These are phyloP conservation scores for Lochmaea capreae DNA, from an alignment of 2,888 invertebrate species.

Conservation along the genomic window DNA sequence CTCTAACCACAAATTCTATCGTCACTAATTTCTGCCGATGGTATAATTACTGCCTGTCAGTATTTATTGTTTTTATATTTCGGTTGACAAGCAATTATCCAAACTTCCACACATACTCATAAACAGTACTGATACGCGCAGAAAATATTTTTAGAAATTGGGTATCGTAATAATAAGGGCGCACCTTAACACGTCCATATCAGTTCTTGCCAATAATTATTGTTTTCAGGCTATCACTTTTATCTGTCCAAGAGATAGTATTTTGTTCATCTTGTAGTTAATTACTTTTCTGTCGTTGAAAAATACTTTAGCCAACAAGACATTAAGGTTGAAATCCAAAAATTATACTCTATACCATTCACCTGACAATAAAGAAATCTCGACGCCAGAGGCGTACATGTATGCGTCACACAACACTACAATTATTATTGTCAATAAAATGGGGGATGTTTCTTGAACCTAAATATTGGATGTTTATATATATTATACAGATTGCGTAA, in stretches of 20 bases:
- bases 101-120: neutral
- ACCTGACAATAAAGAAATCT: conserved; percentile 4
- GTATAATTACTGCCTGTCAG: neutral
- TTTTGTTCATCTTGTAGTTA: conserved; percentile 20
- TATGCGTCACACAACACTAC: neutral
- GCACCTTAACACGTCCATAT: conserved; percentile 27
- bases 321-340: conserved; percentile 9
- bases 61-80: neutral
- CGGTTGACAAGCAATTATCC: neutral
- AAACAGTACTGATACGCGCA: neutral
- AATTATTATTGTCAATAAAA: conserved; percentile 1
- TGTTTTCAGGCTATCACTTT: conserved; percentile 24
- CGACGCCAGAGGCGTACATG: conserved; percentile 4
- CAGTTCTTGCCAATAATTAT: conserved; percentile 22
- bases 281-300: conserved; percentile 16
- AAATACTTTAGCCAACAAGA: neutral
- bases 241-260: conserved; percentile 23
- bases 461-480: no score
- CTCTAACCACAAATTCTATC: neutral
- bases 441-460: neutral
- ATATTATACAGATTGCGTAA: no score
- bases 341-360: conserved; percentile 16
- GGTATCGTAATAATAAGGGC: conserved; percentile 1
- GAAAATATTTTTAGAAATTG: neutral
- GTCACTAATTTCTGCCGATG: neutral